phyloP scores from a whole-genome alignment of 1,140 invertebrate species.

The Laupala kohalensis region DNA sequence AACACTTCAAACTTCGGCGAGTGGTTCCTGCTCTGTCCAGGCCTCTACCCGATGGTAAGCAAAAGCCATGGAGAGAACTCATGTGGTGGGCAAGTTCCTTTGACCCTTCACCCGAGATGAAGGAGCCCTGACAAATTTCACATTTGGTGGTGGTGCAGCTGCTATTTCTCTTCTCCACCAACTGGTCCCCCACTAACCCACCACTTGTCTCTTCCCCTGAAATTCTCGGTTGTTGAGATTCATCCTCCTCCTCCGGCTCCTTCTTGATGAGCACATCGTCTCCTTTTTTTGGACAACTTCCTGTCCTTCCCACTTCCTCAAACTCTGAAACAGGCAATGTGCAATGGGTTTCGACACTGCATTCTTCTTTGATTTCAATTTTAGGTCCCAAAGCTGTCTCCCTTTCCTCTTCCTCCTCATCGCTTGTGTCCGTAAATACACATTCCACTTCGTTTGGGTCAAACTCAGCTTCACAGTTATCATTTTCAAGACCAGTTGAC shows the following conservation, averaged over 20 bases:
- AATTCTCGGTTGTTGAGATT: neutral
- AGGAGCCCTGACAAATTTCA: slow-evolving; percentile 14
- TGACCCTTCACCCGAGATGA: slow-evolving; percentile 10
- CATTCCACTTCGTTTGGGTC: slow-evolving; percentile 18
- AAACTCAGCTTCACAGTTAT: slow-evolving; percentile 14
- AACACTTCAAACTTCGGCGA: slow-evolving; percentile 9
- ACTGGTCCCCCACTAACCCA: neutral
- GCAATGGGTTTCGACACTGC: neutral
- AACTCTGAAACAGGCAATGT: neutral
- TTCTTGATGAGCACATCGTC: neutral
- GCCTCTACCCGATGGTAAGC: slow-evolving; percentile 1
- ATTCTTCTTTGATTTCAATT: neutral
- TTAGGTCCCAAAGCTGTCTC: neutral
- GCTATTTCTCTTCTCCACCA: slow-evolving; percentile 1
- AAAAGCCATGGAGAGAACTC: slow-evolving; percentile 14
- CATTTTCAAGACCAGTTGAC: slow-evolving; percentile 7
- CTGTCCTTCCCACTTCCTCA: neutral
- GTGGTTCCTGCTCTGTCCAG: neutral
- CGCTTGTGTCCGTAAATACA: slow-evolving; percentile 14
- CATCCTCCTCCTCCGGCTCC: neutral
- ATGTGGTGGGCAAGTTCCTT: slow-evolving; percentile 8
- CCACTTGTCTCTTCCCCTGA: neutral
- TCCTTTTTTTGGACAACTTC: neutral
- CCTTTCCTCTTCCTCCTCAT: slow-evolving; percentile 10
- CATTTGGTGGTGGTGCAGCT: slow-evolving; percentile 3